These are phyloP conservation scores for Pterophyllum scalare DNA, from an alignment of 2,113 vertebrate genomes.

Conservation along the genomic window DNA sequence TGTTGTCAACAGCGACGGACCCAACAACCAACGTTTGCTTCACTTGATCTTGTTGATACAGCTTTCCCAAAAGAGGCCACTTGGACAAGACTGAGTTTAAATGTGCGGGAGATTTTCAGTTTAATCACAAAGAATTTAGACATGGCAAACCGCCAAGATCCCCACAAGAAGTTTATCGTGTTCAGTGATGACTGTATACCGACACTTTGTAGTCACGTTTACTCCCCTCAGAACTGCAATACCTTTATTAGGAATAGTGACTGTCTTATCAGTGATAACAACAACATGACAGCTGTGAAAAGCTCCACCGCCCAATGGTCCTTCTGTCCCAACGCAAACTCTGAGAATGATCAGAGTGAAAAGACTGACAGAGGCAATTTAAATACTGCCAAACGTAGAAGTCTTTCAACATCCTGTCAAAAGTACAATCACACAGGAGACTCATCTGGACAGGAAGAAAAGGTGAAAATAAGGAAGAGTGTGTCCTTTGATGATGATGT, in stretches of 20 bases:
- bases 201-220: background rate
- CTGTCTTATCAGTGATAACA: background rate
- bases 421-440: background rate
- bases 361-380: background rate
- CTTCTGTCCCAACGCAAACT: conserved; percentile 49
- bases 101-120: conserved; percentile 11
- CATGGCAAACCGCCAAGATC: background rate
- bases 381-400: background rate
- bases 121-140: conserved; percentile 19
- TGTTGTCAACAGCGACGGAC: background rate
- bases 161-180: background rate
- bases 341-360: conserved; percentile 61
- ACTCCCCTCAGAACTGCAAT: background rate
- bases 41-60: background rate
- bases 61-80: background rate
- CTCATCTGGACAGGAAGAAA: conserved; percentile 52
- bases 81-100: conserved; percentile 21
- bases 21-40: background rate
- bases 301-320: conserved; percentile 2
- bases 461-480: conserved; percentile 80
- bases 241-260: background rate
- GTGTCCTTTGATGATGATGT: conserved; percentile 91
- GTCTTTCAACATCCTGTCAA: conserved; percentile 15
- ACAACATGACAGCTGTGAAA: background rate
- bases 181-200: conserved; percentile 22